phyloP scores from a whole-genome alignment of 2,888 invertebrate species.

The Rotaria socialis region DNA sequence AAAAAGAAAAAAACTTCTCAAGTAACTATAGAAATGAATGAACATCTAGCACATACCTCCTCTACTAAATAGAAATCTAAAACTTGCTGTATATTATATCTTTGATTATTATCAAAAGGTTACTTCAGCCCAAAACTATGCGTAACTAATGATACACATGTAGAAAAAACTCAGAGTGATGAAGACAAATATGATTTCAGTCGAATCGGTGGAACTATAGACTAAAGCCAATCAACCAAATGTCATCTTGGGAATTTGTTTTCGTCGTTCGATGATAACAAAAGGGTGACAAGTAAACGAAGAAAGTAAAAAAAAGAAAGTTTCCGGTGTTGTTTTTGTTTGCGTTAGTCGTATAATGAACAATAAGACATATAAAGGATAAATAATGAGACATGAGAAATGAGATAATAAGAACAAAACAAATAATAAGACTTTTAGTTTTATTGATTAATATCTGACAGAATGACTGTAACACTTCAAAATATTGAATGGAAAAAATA shows the following conservation, averaged over 20 bases:
- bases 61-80: no score
- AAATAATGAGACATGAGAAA: slow-evolving; percentile 14
- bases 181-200: slow-evolving; percentile 10
- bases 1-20: no score
- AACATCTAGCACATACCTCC: no score
- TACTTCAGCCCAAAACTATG: not conserved
- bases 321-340: not conserved
- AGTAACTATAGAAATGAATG: no score
- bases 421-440: not conserved
- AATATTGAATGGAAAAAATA: not conserved
- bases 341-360: not conserved
- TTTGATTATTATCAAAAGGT: not conserved
- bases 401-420: not conserved
- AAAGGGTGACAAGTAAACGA: slow-evolving; percentile 14
- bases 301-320: not conserved
- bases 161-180: not conserved
- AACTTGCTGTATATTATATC: no score
- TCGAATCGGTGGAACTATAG: not conserved
- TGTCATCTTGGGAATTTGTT: slow-evolving; percentile 28
- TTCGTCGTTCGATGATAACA: slow-evolving; percentile 19
- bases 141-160: not conserved
- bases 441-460: not conserved
- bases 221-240: slow-evolving; percentile 16
- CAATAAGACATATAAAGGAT: not conserved
- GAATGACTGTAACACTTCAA: not conserved